Evolutionary conservation across 2,888 invertebrate species (phyloP).

Genomic region (Lacanobia wlatinum): DNA sequence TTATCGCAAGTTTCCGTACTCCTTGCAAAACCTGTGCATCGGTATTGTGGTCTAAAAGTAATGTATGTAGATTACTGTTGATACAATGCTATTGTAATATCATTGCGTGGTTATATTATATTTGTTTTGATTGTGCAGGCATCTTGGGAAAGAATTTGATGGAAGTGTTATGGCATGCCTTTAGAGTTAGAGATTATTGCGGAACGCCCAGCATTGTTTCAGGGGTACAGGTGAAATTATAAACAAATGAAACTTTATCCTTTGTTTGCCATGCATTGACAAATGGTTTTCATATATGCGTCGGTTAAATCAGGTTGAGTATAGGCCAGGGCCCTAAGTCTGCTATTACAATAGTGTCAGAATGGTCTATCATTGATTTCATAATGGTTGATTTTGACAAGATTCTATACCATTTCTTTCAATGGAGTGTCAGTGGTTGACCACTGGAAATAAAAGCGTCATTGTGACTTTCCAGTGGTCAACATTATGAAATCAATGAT

Average conservation of each 20-base stretch:
- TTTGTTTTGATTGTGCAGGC: conserved; percentile 4
- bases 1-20: conserved; percentile 44
- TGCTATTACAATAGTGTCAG: too few species aligned
- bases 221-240: background rate
- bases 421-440: too few species aligned
- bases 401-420: too few species aligned
- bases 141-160: conserved; percentile 24
- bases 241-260: background rate
- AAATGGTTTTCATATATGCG: too few species aligned
- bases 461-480: too few species aligned
- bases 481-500: too few species aligned
- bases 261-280: background rate
- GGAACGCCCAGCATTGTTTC: background rate
- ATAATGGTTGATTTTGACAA: too few species aligned
- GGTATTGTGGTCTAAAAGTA: conserved; percentile 40
- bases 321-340: too few species aligned
- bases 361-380: too few species aligned
- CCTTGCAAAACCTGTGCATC: conserved; percentile 40
- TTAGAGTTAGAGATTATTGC: background rate
- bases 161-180: conserved; percentile 13
- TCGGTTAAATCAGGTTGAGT: too few species aligned
- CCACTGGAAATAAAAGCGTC: too few species aligned
- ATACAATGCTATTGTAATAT: conserved; percentile 40
- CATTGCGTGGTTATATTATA: conserved; percentile 16
- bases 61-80: conserved; percentile 53